These are phyloP conservation scores for Pollachius pollachius DNA, from an alignment of 2,113 vertebrate genomes.

Conservation along the genomic window DNA sequence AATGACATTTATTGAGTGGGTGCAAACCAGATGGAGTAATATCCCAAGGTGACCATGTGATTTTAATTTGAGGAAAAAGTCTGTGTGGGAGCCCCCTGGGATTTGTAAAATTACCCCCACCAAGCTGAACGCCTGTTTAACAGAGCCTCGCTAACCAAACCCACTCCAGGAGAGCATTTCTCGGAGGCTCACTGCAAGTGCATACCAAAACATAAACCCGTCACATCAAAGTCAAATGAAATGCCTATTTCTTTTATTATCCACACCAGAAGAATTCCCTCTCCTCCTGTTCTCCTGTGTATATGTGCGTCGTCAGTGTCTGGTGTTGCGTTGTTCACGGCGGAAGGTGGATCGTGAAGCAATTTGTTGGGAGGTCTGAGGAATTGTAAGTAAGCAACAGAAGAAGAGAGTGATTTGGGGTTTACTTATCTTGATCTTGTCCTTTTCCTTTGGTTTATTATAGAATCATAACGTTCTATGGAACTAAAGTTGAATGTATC, in stretches of 20 bases:
- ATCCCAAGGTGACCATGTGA: slow-evolving; percentile 16
- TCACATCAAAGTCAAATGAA: slow-evolving; percentile 9
- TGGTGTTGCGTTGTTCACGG: too few relatives aligned
- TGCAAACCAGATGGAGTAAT: slow-evolving; percentile 21
- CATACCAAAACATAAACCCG: slow-evolving; percentile 24
- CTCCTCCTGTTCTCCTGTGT: slow-evolving; percentile 11
- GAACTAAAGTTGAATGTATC: too few relatives aligned
- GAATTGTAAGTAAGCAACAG: too few relatives aligned
- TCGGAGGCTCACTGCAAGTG: slow-evolving; percentile 19
- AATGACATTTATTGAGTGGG: background rate
- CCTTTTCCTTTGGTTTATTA: too few relatives aligned
- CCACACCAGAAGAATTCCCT: background rate
- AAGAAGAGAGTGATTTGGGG: too few relatives aligned
- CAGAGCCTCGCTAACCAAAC: slow-evolving; percentile 23
- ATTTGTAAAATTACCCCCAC: slow-evolving; percentile 41
- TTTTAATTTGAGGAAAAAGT: slow-evolving; percentile 3
- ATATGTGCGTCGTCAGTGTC: too few relatives aligned
- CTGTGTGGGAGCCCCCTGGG: slow-evolving; percentile 1
- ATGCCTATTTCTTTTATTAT: background rate
- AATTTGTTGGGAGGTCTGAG: too few relatives aligned
- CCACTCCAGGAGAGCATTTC: slow-evolving; percentile 24
- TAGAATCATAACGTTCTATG: too few relatives aligned
- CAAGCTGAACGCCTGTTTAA: slow-evolving; percentile 21
- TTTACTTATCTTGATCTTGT: too few relatives aligned
- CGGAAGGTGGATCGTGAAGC: too few relatives aligned